A percentile compares a stretch with the other conserved stretches of the same genome.
Evolutionary conservation across 2,888 invertebrate genomes (phyloP).

Genomic region (Microdon myrmicae): DNA sequence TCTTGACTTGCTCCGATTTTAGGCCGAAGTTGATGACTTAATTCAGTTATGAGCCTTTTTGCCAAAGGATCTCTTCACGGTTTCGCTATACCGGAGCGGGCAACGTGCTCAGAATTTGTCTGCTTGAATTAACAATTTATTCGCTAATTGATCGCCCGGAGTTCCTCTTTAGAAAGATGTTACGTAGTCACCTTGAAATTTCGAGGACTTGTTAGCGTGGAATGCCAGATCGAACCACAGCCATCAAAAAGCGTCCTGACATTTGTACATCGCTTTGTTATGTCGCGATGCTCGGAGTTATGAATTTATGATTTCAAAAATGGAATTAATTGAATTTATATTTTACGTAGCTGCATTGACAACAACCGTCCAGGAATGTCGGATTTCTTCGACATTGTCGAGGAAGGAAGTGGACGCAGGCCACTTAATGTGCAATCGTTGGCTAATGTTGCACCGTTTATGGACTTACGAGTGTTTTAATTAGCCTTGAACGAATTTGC

Average conservation of each 20-base stretch:
- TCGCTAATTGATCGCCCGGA: constrained; percentile 63
- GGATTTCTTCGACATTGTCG: no score
- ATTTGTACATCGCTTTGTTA: constrained; percentile 45
- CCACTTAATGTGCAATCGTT: no score
- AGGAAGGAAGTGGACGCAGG: no score
- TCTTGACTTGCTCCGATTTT: constrained; percentile 30
- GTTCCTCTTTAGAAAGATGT: constrained; percentile 3
- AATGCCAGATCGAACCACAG: constrained; percentile 31
- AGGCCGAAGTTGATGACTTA: constrained; percentile 37
- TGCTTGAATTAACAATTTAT: constrained; percentile 59
- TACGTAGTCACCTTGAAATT: constrained; percentile 25
- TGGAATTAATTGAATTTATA: constrained; percentile 42
- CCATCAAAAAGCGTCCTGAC: constrained; percentile 45
- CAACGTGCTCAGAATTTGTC: constrained; percentile 66
- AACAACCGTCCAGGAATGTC: no score
- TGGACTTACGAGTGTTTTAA: no score
- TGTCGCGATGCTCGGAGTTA: constrained; percentile 45
- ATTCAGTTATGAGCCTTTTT: constrained; percentile 36
- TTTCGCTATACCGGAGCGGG: constrained; percentile 54
- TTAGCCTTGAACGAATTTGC: no score
- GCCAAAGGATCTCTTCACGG: constrained; percentile 19
- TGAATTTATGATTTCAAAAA: constrained; percentile 51
- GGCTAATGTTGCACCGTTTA: no score
- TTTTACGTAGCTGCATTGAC: no score
- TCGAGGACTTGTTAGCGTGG: constrained; percentile 26